Conservation (phyloP, 1,140 invertebrate genomes). For the Solenopsis invicta region DNA sequence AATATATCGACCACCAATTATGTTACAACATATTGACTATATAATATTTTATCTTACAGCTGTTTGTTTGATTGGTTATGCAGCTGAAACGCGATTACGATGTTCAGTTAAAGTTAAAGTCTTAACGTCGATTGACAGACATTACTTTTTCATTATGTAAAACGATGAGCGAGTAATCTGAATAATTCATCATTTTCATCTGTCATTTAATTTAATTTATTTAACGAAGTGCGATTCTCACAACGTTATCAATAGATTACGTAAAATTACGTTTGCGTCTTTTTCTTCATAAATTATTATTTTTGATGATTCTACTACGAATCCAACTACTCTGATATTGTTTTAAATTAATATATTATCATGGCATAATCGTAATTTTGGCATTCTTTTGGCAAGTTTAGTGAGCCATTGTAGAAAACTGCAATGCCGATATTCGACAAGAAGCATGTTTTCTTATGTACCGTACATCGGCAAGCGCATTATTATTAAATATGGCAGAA, state of each 20-base stretch:
- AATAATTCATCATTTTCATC: constrained; percentile 21
- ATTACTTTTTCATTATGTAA: constrained; percentile 27
- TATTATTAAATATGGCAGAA: not conserved
- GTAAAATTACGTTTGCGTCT: constrained; percentile 4
- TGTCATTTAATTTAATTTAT: constrained; percentile 3
- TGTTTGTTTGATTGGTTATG: constrained; percentile 61
- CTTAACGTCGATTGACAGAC: constrained; percentile 58
- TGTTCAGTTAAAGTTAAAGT: constrained; percentile 60
- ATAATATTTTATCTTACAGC: constrained; percentile 61
- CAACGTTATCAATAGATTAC: constrained; percentile 11
- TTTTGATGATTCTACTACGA: not conserved
- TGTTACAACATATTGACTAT: constrained; percentile 74
- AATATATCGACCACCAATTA: constrained; percentile 78
- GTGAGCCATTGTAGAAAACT: not conserved
- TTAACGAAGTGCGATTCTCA: not conserved
- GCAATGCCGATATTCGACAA: constrained; percentile 1
- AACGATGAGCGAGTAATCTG: constrained; percentile 30
- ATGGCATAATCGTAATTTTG: not conserved
- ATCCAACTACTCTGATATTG: constrained; percentile 5
- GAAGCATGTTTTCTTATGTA: not conserved
- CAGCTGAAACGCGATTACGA: constrained; percentile 62
- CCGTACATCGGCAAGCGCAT: not conserved
- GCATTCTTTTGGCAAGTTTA: not conserved
- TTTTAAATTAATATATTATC: constrained; percentile 4
- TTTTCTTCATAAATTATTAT: constrained; percentile 16